phyloP scores from a whole-genome alignment of 2,797 vertebrate species.

The Dipus sagitta region DNA sequence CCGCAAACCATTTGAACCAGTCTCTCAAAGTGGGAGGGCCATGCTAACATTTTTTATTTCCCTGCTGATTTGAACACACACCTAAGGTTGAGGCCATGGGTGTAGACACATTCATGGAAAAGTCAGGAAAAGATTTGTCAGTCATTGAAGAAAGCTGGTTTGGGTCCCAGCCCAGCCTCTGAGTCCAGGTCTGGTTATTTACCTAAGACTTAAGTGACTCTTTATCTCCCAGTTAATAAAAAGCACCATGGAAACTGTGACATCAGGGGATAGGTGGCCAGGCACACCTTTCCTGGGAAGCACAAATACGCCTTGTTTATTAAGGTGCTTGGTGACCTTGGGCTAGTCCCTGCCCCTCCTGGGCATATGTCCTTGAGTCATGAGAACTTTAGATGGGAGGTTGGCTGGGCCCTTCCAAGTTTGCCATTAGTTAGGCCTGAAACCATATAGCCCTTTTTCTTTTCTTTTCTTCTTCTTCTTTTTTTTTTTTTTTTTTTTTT shows the following conservation, averaged over 20 bases:
- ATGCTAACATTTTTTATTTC: rapidly evolving
- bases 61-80: background rate
- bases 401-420: background rate
- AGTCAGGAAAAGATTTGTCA: background rate
- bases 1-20: too few species aligned
- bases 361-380: background rate
- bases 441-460: rapidly evolving
- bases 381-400: too few species aligned
- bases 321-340: background rate
- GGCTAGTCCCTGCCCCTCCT: rapidly evolving
- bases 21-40: background rate
- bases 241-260: slow-evolving; percentile 77
- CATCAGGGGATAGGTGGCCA: background rate
- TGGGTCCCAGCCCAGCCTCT: background rate
- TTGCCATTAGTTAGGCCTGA: background rate
- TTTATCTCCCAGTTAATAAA: slow-evolving; percentile 75
- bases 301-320: slow-evolving; percentile 50
- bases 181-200: slow-evolving; percentile 73
- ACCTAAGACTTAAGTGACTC: slow-evolving; percentile 60
- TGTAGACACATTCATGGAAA: background rate
- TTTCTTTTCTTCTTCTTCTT: too few species aligned
- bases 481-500: too few species aligned
- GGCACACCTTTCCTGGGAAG: slow-evolving; percentile 61
- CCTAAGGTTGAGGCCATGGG: background rate
- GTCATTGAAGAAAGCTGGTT: background rate